These are phyloP conservation scores for Drosophila tristis DNA, from an alignment of 1,140 invertebrate species.

Conservation along the genomic window DNA sequence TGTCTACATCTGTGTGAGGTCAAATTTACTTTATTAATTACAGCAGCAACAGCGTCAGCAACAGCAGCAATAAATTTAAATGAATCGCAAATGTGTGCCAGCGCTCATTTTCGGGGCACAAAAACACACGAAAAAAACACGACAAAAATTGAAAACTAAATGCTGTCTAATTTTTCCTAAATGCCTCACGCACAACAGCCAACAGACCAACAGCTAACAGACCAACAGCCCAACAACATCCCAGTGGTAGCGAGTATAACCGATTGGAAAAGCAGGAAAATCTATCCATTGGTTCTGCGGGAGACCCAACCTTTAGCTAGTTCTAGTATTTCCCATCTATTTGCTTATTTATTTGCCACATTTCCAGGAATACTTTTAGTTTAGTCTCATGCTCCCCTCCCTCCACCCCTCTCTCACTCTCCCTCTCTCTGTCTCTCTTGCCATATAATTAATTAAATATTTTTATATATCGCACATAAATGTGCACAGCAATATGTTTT, in stretches of 20 bases:
- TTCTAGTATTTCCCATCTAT: background rate
- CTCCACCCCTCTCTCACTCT: constrained; percentile 3
- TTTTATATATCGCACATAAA: constrained; percentile 38
- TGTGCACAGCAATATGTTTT: constrained; percentile 1
- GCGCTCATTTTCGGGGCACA: constrained; percentile 34
- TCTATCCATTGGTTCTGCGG: too few species aligned
- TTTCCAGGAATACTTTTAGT: constrained; percentile 64
- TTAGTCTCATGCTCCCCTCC: constrained; percentile 25
- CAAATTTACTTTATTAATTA: constrained; percentile 83
- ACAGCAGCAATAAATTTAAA: constrained; percentile 66
- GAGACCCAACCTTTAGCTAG: too few species aligned
- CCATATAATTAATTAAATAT: constrained; percentile 75
- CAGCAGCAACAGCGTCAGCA: constrained; percentile 44
- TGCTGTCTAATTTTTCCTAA: constrained; percentile 59
- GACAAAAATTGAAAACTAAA: constrained; percentile 67
- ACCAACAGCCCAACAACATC: too few species aligned
- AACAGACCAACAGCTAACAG: too few species aligned
- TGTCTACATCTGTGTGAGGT: constrained; percentile 63
- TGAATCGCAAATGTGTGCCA: constrained; percentile 67
- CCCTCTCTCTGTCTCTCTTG: too few species aligned
- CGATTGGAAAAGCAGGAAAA: constrained; percentile 1
- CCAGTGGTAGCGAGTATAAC: too few species aligned
- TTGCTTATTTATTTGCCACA: constrained; percentile 31
- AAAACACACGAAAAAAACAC: constrained; percentile 45
- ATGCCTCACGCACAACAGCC: constrained; percentile 24